Conservation (phyloP, 1,140 invertebrate genomes). For the Oppia nitens region DNA sequence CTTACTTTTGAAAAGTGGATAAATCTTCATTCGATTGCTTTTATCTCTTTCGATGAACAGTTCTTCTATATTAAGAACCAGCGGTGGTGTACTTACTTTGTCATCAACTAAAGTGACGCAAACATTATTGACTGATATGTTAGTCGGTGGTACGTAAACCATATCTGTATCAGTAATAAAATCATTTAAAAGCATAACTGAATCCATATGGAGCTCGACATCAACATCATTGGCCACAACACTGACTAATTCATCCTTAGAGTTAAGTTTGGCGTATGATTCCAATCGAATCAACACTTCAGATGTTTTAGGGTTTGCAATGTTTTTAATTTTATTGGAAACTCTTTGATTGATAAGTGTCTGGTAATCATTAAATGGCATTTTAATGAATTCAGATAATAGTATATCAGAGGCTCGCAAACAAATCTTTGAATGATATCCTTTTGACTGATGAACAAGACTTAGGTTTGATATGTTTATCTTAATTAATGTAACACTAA, state of each 20-base stretch:
- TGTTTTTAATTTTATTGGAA: neutral
- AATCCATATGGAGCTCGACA: neutral
- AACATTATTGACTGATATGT: constrained; percentile 1
- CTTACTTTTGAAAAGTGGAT: neutral
- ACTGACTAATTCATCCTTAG: constrained; percentile 8
- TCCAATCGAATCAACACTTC: neutral
- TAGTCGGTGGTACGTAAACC: neutral
- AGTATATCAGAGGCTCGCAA: neutral
- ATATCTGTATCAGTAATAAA: constrained; percentile 4
- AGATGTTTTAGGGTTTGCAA: neutral
- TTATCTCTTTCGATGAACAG: neutral
- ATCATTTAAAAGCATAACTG: constrained; percentile 1
- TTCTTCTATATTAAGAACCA: neutral
- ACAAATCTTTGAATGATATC: constrained; percentile 6
- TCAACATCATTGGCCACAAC: neutral
- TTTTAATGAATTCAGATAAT: constrained; percentile 4
- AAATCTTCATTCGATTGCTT: constrained; percentile 5
- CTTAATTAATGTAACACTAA: neutral
- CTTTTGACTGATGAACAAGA: constrained; percentile 10
- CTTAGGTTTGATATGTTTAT: neutral
- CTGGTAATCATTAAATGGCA: neutral
- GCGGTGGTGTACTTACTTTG: constrained; percentile 2
- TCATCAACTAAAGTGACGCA: neutral
- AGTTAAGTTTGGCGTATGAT: constrained; percentile 1
- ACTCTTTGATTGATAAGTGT: neutral